Percentiles rank a stretch among this genome's conserved stretches.
These are phyloP conservation scores for Ectropis crepuscularia DNA, from an alignment of 2,888 invertebrate species.

Conservation along the genomic window DNA sequence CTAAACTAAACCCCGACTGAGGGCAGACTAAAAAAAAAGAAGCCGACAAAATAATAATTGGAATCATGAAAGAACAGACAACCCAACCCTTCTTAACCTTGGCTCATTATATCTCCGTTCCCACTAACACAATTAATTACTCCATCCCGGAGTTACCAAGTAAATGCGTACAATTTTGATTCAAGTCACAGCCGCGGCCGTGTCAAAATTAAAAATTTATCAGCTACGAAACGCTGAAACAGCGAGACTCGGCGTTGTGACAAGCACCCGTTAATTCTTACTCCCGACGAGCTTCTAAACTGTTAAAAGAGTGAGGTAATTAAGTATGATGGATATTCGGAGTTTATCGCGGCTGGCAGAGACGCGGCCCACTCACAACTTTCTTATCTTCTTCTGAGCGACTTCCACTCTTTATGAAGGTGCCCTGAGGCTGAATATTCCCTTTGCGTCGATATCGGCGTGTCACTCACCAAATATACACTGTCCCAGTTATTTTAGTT, in stretches of 20 bases:
- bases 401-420: conserved; percentile 64
- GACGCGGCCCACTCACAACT: conserved; percentile 67
- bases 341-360: conserved; percentile 74
- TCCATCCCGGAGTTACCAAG: conserved; percentile 22
- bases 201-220: conserved; percentile 55
- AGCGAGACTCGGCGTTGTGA: conserved; percentile 64
- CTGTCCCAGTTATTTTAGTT: conserved; percentile 34
- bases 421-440: conserved; percentile 56
- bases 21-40: not conserved
- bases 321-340: conserved; percentile 80
- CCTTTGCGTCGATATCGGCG: conserved; percentile 47
- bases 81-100: conserved; percentile 15
- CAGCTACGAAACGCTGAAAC: conserved; percentile 62
- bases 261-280: conserved; percentile 70
- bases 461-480: conserved; percentile 40
- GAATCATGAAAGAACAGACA: not conserved
- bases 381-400: conserved; percentile 66
- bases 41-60: not conserved
- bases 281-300: conserved; percentile 68
- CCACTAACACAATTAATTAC: conserved; percentile 32
- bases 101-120: conserved; percentile 22
- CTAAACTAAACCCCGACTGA: not conserved
- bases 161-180: conserved; percentile 36
- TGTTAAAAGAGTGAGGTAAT: conserved; percentile 79
- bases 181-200: conserved; percentile 46